phyloP scores from a whole-genome alignment of 2,113 vertebrate species.

The Paramormyrops kingsleyae region DNA sequence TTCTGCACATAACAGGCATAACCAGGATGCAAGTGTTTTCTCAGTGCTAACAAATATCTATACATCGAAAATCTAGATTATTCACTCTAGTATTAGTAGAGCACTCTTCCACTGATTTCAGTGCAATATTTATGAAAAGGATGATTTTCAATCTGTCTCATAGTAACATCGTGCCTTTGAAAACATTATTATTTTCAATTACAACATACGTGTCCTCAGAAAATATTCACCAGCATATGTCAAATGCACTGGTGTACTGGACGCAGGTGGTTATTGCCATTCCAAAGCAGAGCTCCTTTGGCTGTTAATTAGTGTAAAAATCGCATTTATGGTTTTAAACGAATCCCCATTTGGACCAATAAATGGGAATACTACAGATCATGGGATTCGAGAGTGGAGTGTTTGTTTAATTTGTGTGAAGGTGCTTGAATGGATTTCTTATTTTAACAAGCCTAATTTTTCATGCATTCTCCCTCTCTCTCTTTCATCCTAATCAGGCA shows the following conservation, averaged over 20 bases:
- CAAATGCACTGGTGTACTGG: constrained; percentile 72
- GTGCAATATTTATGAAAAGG: neutral
- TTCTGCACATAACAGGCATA: constrained; percentile 52
- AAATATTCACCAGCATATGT: constrained; percentile 72
- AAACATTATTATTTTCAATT: constrained; percentile 19
- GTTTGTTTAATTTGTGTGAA: constrained; percentile 95
- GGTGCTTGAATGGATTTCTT: constrained; percentile 93
- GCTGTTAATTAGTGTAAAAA: constrained; percentile 69
- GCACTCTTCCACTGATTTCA: neutral
- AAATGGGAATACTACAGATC: constrained; percentile 68
- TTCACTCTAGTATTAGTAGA: neutral
- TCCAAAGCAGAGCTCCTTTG: constrained; percentile 70
- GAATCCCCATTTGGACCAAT: constrained; percentile 61
- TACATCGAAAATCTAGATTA: neutral
- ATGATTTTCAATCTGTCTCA: neutral
- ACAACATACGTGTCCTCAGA: constrained; percentile 44
- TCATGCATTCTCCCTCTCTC: constrained; percentile 61
- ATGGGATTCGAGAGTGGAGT: constrained; percentile 69
- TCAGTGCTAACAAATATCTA: constrained; percentile 49
- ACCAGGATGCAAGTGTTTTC: constrained; percentile 49
- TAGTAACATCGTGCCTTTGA: constrained; percentile 1
- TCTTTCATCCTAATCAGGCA: constrained; percentile 99
- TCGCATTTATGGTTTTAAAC: constrained; percentile 53
- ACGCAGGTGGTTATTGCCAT: constrained; percentile 91
- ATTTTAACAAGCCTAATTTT: constrained; percentile 96